Conservation (phyloP, 2,797 vertebrate species). For the Eutrigla gurnardus region DNA sequence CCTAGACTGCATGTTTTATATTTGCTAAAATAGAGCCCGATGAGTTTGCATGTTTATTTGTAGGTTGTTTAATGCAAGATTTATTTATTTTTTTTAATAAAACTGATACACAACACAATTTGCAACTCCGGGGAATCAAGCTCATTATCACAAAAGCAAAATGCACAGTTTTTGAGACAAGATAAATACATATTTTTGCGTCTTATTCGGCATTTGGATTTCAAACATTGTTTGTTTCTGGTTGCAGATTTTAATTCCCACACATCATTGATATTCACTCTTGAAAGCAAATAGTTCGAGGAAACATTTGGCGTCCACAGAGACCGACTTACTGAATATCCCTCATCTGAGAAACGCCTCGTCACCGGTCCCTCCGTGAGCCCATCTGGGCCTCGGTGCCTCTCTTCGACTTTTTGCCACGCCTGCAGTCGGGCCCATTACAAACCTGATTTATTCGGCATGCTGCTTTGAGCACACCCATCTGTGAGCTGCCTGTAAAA, state of each 20-base stretch:
- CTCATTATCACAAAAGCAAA: slow-evolving; percentile 27
- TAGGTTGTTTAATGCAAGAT: slow-evolving; percentile 20
- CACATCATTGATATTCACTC: slow-evolving; percentile 79
- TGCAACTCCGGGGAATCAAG: slow-evolving; percentile 21
- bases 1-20: neutral
- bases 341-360: slow-evolving; percentile 53
- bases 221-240: slow-evolving; percentile 77
- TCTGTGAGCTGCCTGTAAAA: slow-evolving; percentile 72
- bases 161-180: slow-evolving; percentile 18
- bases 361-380: slow-evolving; percentile 38
- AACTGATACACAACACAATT: slow-evolving; percentile 25
- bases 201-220: slow-evolving; percentile 72
- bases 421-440: slow-evolving; percentile 68
- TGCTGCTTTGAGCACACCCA: slow-evolving; percentile 58
- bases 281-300: slow-evolving; percentile 80
- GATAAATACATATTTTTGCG: slow-evolving; percentile 13
- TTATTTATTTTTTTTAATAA: slow-evolving; percentile 13
- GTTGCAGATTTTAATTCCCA: slow-evolving; percentile 70
- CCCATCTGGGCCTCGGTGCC: slow-evolving; percentile 45
- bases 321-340: slow-evolving; percentile 64
- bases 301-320: slow-evolving; percentile 64
- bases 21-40: neutral
- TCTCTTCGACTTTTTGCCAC: slow-evolving; percentile 62
- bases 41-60: neutral
- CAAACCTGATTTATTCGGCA: slow-evolving; percentile 72